A percentile compares a stretch with the other conserved stretches of the same genome.
Evolutionary conservation across 2,113 vertebrate species (phyloP).

Genomic region (Alexandromys fortis): DNA sequence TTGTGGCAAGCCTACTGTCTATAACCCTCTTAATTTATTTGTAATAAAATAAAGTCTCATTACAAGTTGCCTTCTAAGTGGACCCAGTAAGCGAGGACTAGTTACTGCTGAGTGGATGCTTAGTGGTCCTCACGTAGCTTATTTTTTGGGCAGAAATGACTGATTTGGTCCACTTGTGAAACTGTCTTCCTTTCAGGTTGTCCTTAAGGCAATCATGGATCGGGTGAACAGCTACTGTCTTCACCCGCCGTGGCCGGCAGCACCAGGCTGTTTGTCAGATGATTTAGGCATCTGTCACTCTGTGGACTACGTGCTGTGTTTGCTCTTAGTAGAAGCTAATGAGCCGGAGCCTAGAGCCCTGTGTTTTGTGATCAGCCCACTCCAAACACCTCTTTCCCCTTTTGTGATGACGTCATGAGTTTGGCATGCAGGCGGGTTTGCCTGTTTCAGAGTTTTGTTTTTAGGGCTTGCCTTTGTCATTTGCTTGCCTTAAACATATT

Average conservation of each 20-base stretch:
- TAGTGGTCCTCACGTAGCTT: background rate
- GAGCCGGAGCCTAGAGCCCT: background rate
- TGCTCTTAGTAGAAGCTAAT: background rate
- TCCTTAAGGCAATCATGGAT: no score
- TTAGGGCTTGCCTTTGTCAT: constrained; percentile 11
- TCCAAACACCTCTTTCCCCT: background rate
- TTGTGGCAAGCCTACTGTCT: background rate
- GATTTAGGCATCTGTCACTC: background rate
- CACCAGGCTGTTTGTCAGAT: background rate
- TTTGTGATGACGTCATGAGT: background rate
- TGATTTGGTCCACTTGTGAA: background rate
- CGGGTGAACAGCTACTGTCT: background rate
- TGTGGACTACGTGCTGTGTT: background rate
- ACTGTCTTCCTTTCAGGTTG: background rate
- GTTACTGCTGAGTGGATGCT: background rate
- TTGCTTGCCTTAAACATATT: background rate
- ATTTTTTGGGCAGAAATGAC: background rate
- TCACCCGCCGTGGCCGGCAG: background rate
- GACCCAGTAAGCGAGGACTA: background rate
- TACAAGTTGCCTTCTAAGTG: background rate
- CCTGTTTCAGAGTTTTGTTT: constrained; percentile 32
- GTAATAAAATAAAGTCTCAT: background rate
- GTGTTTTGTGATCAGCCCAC: background rate
- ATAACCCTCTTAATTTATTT: background rate
- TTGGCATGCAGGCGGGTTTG: background rate